Evolutionary conservation across 2,113 vertebrate genomes (phyloP).

Genomic region (Cryptotis parvus): DNA sequence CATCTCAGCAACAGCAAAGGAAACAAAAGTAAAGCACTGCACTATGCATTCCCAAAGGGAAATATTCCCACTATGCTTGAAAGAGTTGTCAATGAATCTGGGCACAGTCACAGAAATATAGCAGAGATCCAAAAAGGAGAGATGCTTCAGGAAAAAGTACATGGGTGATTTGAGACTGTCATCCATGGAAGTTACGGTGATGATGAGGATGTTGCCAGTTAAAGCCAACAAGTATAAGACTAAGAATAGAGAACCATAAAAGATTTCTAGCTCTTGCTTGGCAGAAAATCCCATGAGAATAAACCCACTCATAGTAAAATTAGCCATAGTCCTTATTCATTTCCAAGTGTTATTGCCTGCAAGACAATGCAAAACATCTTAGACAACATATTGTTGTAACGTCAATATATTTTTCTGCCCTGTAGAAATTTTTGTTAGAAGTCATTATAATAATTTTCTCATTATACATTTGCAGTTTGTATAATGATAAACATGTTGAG

Average conservation of each 20-base stretch:
- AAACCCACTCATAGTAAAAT: conserved; percentile 32
- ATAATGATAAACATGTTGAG: too few relatives aligned
- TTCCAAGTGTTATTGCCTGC: neutral
- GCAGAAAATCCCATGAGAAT: conserved; percentile 66
- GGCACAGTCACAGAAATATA: conserved; percentile 74
- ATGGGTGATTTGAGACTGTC: conserved; percentile 59
- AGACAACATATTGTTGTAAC: too few relatives aligned
- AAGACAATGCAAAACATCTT: neutral
- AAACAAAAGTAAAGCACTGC: conserved; percentile 64
- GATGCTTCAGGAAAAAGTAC: conserved; percentile 73
- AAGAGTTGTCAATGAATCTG: conserved; percentile 45
- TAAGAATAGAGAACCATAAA: conserved; percentile 54
- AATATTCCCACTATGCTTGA: conserved; percentile 30
- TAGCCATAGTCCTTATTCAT: neutral
- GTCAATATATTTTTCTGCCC: too few relatives aligned
- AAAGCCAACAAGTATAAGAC: conserved; percentile 48
- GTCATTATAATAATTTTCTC: too few relatives aligned
- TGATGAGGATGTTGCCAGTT: conserved; percentile 67
- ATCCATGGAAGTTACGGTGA: conserved; percentile 38
- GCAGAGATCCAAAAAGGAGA: conserved; percentile 64
- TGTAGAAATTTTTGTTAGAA: too few relatives aligned
- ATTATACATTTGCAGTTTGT: too few relatives aligned
- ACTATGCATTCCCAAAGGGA: conserved; percentile 24
- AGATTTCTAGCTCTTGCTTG: neutral
- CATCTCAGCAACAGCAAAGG: conserved; percentile 54